Conservation (phyloP, 92 coral and sea anemone genomes). For the Phenganax marumi region DNA sequence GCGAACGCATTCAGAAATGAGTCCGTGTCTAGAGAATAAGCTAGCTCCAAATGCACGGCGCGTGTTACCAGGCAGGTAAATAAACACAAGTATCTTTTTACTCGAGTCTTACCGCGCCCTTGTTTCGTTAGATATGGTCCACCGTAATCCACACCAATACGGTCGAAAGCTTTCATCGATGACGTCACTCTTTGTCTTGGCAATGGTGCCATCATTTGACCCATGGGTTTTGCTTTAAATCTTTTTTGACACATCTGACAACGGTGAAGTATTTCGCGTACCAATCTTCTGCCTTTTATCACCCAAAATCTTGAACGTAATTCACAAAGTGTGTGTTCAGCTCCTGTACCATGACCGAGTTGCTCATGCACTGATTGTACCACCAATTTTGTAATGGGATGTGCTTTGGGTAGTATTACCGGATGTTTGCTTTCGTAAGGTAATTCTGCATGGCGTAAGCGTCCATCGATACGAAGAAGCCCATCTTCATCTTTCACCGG, state of each 20-base stretch:
- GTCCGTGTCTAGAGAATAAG: constrained; percentile 1
- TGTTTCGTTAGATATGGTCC: constrained; percentile 8
- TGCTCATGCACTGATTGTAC: background rate
- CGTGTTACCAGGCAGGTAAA: constrained; percentile 13
- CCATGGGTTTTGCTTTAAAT: background rate
- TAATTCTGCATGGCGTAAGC: background rate
- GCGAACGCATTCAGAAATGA: constrained; percentile 13
- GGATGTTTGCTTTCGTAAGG: background rate
- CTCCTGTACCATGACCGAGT: constrained; percentile 19
- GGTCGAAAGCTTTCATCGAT: background rate
- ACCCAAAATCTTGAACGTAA: background rate
- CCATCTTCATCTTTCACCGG: background rate
- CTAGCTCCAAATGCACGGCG: constrained; percentile 1
- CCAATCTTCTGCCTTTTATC: background rate
- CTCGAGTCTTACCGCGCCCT: constrained; percentile 18
- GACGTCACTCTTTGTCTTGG: constrained; percentile 6
- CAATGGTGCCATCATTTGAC: constrained; percentile 7
- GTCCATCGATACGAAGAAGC: background rate
- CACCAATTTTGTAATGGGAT: background rate
- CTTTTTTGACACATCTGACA: constrained; percentile 1
- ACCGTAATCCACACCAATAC: constrained; percentile 13
- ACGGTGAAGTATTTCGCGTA: background rate
- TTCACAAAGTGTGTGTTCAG: background rate
- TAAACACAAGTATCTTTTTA: constrained; percentile 1
- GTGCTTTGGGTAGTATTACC: background rate